Evolutionary conservation across 1,140 invertebrate species (phyloP).

Genomic region (Lordiphosa stackelbergi): DNA sequence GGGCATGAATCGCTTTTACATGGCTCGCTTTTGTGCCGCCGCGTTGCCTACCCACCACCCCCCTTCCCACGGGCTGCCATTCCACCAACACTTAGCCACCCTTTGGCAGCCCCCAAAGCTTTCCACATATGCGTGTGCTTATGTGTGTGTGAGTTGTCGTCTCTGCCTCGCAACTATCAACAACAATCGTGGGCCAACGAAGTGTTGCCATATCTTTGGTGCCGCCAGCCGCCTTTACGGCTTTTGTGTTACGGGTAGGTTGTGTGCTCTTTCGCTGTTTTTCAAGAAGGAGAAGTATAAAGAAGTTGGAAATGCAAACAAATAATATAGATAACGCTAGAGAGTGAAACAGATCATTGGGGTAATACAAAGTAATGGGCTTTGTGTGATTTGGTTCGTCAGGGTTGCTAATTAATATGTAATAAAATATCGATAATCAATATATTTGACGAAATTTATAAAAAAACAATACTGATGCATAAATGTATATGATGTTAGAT

Average conservation of each 20-base stretch:
- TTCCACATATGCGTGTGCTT: conserved; percentile 2
- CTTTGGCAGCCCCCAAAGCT: conserved; percentile 20
- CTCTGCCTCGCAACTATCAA: conserved; percentile 45
- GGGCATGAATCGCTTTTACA: conserved; percentile 70
- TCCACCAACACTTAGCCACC: conserved; percentile 17
- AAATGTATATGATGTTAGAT: too few species aligned
- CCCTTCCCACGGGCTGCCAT: conserved; percentile 6
- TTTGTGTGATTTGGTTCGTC: too few species aligned
- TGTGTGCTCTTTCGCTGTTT: conserved; percentile 15
- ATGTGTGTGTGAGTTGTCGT: conserved; percentile 7
- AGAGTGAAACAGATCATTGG: too few species aligned
- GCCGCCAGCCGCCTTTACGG: conserved; percentile 20
- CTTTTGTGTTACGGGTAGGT: conserved; percentile 6
- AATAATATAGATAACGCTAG: too few species aligned
- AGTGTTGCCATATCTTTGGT: conserved; percentile 62
- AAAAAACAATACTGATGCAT: too few species aligned
- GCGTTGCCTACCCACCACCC: conserved; percentile 13
- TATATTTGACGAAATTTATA: too few species aligned
- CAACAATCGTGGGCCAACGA: conserved; percentile 59
- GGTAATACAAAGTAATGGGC: too few species aligned
- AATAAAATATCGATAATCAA: too few species aligned
- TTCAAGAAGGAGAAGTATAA: too few species aligned
- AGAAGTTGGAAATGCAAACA: too few species aligned
- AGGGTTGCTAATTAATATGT: too few species aligned
- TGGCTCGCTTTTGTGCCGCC: conserved; percentile 56